A percentile compares a stretch with the other conserved stretches of the same genome.
Evolutionary conservation across 1,140 invertebrate species (phyloP).

Genomic region (Pinna nobilis): DNA sequence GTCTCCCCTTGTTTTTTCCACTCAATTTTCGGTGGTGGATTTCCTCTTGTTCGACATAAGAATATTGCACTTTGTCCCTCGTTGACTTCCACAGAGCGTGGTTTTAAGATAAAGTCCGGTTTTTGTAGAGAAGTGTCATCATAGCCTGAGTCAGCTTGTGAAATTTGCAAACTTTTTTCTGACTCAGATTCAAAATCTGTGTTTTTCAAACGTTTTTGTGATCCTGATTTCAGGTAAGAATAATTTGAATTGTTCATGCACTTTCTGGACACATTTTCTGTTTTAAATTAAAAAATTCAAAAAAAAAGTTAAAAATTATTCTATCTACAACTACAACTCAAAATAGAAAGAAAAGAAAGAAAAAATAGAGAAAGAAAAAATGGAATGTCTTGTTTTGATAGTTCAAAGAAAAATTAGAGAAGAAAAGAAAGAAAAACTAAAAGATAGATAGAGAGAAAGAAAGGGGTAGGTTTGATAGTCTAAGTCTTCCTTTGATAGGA

Average conservation of each 20-base stretch:
- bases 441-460: slow-evolving; percentile 26
- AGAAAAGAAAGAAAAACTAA: slow-evolving; percentile 32
- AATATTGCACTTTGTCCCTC: slow-evolving; percentile 44
- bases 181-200: slow-evolving; percentile 21
- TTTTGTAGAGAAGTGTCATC: slow-evolving; percentile 4
- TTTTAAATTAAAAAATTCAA: slow-evolving; percentile 17
- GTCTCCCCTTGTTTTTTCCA: slow-evolving; percentile 33
- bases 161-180: slow-evolving; percentile 15
- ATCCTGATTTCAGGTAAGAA: too few relatives aligned
- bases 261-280: slow-evolving; percentile 13
- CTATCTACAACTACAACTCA: slow-evolving; percentile 15
- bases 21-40: slow-evolving; percentile 29
- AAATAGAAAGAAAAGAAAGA: slow-evolving; percentile 37
- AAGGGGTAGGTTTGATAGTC: slow-evolving; percentile 17
- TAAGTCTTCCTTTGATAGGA: slow-evolving; percentile 16
- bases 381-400: slow-evolving; percentile 33
- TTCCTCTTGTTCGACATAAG: slow-evolving; percentile 31
- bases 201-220: not conserved
- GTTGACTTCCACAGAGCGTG: slow-evolving; percentile 24
- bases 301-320: slow-evolving; percentile 30
- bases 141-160: not conserved
- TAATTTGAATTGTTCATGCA: slow-evolving; percentile 34
- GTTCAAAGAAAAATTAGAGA: slow-evolving; percentile 38
- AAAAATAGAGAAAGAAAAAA: slow-evolving; percentile 20
- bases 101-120: slow-evolving; percentile 39